Evolutionary conservation across 1,140 invertebrate genomes (phyloP).

Genomic region (Augochlora pura): DNA sequence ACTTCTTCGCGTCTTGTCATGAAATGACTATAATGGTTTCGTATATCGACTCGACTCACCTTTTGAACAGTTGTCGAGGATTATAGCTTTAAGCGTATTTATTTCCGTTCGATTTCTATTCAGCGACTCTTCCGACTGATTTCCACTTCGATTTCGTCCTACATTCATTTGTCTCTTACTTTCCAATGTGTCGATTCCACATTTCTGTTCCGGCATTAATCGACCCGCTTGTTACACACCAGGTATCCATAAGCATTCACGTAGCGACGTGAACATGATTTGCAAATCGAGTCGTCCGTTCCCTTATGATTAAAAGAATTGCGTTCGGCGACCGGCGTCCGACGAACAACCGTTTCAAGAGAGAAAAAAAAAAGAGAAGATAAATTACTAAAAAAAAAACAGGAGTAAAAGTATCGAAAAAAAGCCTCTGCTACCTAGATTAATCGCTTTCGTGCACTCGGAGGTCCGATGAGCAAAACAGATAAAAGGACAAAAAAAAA

Average conservation of each 20-base stretch:
- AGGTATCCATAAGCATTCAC: background rate
- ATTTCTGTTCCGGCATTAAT: background rate
- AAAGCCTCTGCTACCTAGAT: conserved; percentile 57
- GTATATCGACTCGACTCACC: conserved; percentile 62
- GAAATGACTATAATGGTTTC: conserved; percentile 75
- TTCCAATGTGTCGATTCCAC: background rate
- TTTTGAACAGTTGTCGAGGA: conserved; percentile 44
- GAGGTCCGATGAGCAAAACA: conserved; percentile 46
- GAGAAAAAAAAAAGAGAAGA: no score
- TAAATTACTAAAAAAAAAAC: conserved; percentile 2
- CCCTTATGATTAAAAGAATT: background rate
- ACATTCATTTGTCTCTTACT: background rate
- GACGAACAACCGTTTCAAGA: conserved; percentile 50
- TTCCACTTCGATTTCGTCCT: no score
- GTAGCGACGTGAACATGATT: background rate
- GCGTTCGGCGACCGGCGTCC: conserved; percentile 39
- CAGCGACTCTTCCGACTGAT: background rate
- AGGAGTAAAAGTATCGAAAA: conserved; percentile 57
- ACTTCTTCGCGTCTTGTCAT: conserved; percentile 68
- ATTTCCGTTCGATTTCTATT: conserved; percentile 35
- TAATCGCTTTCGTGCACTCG: conserved; percentile 53
- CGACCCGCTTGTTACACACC: background rate
- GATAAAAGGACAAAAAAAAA: background rate
- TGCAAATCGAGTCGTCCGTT: background rate
- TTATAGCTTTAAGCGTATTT: conserved; percentile 56